Evolutionary conservation across 2,797 vertebrate species (phyloP).

Genomic region (Chrosomus eos): DNA sequence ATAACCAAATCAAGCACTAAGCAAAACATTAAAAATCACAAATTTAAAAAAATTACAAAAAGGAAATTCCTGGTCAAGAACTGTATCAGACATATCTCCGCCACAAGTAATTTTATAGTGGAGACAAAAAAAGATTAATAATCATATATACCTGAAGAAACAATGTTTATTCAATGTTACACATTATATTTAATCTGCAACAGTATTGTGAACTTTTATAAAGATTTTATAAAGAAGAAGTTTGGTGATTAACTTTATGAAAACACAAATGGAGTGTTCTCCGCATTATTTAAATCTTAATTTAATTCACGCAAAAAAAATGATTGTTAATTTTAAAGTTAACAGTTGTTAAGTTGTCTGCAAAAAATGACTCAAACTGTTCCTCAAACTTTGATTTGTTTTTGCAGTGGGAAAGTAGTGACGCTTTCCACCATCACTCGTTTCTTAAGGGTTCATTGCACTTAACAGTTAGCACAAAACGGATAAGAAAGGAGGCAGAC

Average conservation of each 20-base stretch:
- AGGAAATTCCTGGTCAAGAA: background rate
- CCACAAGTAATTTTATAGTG: background rate
- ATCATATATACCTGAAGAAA: too few relatives aligned
- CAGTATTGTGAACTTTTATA: too few relatives aligned
- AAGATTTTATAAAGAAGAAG: too few relatives aligned
- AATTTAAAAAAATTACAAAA: too few relatives aligned
- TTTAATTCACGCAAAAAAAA: too few relatives aligned
- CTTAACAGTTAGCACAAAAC: background rate
- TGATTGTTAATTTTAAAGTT: too few relatives aligned
- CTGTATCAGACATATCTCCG: background rate
- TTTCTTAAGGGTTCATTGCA: background rate
- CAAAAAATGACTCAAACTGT: background rate
- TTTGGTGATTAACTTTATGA: too few relatives aligned
- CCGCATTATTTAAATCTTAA: too few relatives aligned
- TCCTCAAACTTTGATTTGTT: background rate
- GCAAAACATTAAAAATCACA: background rate
- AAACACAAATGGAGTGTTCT: too few relatives aligned
- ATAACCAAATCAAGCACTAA: background rate
- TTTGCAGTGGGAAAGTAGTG: background rate
- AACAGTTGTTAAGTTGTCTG: background rate
- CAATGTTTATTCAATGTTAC: too few relatives aligned
- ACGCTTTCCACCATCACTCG: background rate
- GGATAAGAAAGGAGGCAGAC: background rate
- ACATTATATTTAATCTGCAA: too few relatives aligned
- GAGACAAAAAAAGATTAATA: background rate